phyloP scores from a whole-genome alignment of 2,888 invertebrate genomes.

The Melikaiella ostensackeni region DNA sequence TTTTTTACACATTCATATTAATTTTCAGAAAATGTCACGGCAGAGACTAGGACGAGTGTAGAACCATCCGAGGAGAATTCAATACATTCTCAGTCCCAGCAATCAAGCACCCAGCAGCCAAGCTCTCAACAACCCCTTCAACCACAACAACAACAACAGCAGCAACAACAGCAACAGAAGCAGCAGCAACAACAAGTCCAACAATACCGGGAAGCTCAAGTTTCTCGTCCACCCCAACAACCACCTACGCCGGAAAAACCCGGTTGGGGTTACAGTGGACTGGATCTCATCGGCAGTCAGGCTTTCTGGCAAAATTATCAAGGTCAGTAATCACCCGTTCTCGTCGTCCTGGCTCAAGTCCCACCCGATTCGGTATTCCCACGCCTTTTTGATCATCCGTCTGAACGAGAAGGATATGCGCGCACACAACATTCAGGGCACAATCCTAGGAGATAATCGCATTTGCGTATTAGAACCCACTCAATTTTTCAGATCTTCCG shows the following conservation, averaged over 20 bases:
- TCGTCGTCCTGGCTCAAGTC: neutral
- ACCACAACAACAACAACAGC: conserved; percentile 64
- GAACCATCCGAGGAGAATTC: conserved; percentile 74
- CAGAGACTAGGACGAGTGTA: conserved; percentile 70
- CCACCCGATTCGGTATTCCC: conserved; percentile 35
- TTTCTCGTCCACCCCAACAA: conserved; percentile 74
- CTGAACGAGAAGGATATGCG: conserved; percentile 46
- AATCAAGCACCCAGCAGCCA: conserved; percentile 65
- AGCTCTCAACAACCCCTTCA: conserved; percentile 62
- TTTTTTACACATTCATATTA: conserved; percentile 5
- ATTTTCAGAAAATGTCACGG: conserved; percentile 70
- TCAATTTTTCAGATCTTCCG: conserved; percentile 75
- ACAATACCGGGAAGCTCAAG: conserved; percentile 74
- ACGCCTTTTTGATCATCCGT: conserved; percentile 50
- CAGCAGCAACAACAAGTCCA: conserved; percentile 74
- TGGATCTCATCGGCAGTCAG: conserved; percentile 91
- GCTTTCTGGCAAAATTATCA: conserved; percentile 96
- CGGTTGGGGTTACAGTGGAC: conserved; percentile 85
- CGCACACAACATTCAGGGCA: conserved; percentile 18
- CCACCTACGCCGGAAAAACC: conserved; percentile 77
- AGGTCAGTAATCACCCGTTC: conserved; percentile 80
- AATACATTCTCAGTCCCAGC: conserved; percentile 71
- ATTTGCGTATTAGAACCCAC: conserved; percentile 73
- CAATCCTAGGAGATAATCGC: conserved; percentile 69
- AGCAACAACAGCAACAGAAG: conserved; percentile 73